Evolutionary conservation across 1,140 invertebrate genomes (phyloP), one percentile per base, ranked within the genome.

Genomic region (Diploscapter pachys): DNA sequence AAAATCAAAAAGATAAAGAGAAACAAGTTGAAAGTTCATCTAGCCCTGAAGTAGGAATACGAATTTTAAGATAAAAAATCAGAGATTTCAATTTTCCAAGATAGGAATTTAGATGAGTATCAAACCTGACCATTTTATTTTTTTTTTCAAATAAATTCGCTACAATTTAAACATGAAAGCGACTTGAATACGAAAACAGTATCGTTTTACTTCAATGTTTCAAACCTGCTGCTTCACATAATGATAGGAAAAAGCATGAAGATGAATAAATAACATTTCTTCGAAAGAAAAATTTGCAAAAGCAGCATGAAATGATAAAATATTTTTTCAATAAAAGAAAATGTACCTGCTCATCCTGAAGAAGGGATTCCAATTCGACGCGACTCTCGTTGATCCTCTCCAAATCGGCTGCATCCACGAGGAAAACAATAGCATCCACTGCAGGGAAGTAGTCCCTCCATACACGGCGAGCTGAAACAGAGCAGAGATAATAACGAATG

Each of bases 381-480:
- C 94, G 96, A 81, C 94, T 94, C 89, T 99, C 96, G 74, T 89
- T 87, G 87, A 99, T 92, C 83, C 96, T 90, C 64, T 90, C 89
- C 82, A 91, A 90, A 87, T 99, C 96, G 87, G 90, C 93, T 8
- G 93, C 93, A 88, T 99, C 97, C 81, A 99, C 92, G 75, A 99
- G 90, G 88, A 99, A 99, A 11, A 99, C 96, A 85, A 99, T 97
- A 56, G 95, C 95, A 89, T 99, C 96, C 13, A 99, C 96, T 65
- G 96, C 96, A 66, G 96, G 96, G 87, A 99, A 99, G 87, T 99
- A 99, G 88, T 98, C 95, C 87, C 96, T 97, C 97, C 97, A 99
- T 65, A 99, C 96, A 87, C 94, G 90, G 82, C 96, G 90, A 71
- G 95, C 96, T 94, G 81, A 69, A 79, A 52, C 52, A 71, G 67